A percentile compares a stretch with the other conserved stretches of the same genome.
Evolutionary conservation across 2,797 vertebrate species (phyloP).

Genomic region (Poeciliopsis turneri): DNA sequence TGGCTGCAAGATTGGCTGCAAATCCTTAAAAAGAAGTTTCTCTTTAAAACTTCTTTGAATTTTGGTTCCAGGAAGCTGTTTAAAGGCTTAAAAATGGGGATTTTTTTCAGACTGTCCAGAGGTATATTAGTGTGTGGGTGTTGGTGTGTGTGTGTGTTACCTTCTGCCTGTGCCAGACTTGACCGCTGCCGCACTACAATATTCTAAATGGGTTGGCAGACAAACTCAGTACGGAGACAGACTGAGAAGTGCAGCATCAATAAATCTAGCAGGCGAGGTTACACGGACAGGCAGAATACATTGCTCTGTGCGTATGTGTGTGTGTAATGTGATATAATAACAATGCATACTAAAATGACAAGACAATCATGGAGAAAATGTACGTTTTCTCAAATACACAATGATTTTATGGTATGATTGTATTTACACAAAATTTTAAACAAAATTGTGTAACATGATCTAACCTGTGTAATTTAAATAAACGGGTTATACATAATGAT

Average conservation of each 20-base stretch:
- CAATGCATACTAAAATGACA: neutral
- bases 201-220: slow-evolving; percentile 53
- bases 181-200: slow-evolving; percentile 51
- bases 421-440: neutral
- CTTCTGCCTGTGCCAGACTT: slow-evolving; percentile 30
- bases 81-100: neutral
- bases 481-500: neutral
- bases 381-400: neutral
- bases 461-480: neutral
- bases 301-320: neutral
- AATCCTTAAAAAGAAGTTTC: neutral
- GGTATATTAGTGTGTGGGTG: neutral
- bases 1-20: neutral
- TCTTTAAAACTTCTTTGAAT: neutral
- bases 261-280: slow-evolving; percentile 52
- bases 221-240: slow-evolving; percentile 30
- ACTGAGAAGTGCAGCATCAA: slow-evolving; percentile 61
- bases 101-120: neutral
- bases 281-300: slow-evolving; percentile 2
- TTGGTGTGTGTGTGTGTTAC: slow-evolving; percentile 12
- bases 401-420: neutral
- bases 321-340: neutral
- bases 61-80: neutral
- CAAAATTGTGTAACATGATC: neutral
- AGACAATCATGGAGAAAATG: neutral